These are phyloP conservation scores for Crambe crambe DNA, from an alignment of 37 sponge, comb jelly and placozoan genomes.

Conservation along the genomic window DNA sequence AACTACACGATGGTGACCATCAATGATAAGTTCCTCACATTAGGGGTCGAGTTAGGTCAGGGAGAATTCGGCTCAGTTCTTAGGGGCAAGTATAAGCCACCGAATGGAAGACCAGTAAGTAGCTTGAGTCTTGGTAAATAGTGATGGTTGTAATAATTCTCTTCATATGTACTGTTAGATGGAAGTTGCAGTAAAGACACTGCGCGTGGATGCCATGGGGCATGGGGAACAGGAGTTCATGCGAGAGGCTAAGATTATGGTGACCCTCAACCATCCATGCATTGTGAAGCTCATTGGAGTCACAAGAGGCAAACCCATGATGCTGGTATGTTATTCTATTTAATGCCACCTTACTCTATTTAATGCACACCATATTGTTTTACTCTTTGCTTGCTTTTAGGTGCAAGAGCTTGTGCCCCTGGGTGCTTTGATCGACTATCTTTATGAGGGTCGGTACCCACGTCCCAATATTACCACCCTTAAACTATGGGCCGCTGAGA, in stretches of 20 bases:
- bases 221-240: slow-evolving; percentile 90
- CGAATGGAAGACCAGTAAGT: slow-evolving; percentile 46
- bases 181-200: slow-evolving; percentile 91
- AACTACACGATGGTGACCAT: slow-evolving; percentile 46
- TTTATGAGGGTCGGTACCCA: slow-evolving; percentile 65
- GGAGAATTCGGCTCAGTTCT: slow-evolving; percentile 94
- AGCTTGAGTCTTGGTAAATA: background rate
- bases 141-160: background rate
- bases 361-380: background rate
- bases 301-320: slow-evolving; percentile 68
- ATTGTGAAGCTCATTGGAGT: slow-evolving; percentile 94
- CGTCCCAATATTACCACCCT: slow-evolving; percentile 58
- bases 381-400: slow-evolving; percentile 8
- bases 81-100: slow-evolving; percentile 55
- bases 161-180: slow-evolving; percentile 20
- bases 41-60: slow-evolving; percentile 75
- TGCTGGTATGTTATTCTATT: slow-evolving; percentile 63
- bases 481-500: slow-evolving; percentile 94
- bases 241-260: slow-evolving; percentile 91
- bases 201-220: slow-evolving; percentile 78
- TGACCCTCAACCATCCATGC: slow-evolving; percentile 83
- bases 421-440: slow-evolving; percentile 87
- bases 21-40: slow-evolving; percentile 22
- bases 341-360: background rate
- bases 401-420: slow-evolving; percentile 85